phyloP scores from a whole-genome alignment of 2,113 vertebrate genomes.

The Pseudopodoces humilis region DNA sequence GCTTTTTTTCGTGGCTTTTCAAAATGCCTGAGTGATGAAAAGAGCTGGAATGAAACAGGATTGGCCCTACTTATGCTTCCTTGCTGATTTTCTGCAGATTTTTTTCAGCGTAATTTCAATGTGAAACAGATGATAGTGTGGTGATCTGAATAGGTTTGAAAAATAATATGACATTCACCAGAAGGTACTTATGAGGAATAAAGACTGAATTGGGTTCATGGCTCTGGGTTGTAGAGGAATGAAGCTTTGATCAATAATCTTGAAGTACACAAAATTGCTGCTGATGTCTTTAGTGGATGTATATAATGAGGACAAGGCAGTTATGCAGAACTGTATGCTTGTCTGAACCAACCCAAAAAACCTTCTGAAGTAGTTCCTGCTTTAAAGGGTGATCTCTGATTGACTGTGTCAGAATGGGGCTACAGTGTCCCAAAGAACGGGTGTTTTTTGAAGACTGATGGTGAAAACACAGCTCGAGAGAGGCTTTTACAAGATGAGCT shows the following conservation, averaged over 20 bases:
- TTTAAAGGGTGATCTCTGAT: neutral
- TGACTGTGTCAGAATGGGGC: neutral
- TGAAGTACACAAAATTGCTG: neutral
- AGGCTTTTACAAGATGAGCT: neutral
- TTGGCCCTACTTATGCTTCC: slow-evolving; percentile 18
- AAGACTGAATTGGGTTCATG: neutral
- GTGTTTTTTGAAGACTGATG: neutral
- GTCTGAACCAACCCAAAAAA: neutral
- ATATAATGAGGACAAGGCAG: neutral
- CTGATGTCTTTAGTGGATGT: neutral
- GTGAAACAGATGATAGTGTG: slow-evolving; percentile 15
- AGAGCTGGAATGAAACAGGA: neutral
- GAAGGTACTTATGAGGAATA: neutral
- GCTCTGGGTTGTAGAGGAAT: neutral
- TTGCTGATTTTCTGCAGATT: slow-evolving; percentile 46
- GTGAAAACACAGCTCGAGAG: rapidly evolving
- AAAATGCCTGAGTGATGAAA: neutral
- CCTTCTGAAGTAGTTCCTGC: neutral
- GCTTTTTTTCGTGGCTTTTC: neutral
- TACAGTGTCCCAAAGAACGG: neutral
- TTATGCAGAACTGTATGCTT: neutral
- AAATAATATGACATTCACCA: neutral
- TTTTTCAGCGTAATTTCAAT: slow-evolving; percentile 41
- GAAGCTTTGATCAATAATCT: neutral
- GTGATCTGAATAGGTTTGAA: neutral